Base-by-base conservation (phyloP, 2,113 vertebrate species). In the Cebidichthys violaceus region DNA sequence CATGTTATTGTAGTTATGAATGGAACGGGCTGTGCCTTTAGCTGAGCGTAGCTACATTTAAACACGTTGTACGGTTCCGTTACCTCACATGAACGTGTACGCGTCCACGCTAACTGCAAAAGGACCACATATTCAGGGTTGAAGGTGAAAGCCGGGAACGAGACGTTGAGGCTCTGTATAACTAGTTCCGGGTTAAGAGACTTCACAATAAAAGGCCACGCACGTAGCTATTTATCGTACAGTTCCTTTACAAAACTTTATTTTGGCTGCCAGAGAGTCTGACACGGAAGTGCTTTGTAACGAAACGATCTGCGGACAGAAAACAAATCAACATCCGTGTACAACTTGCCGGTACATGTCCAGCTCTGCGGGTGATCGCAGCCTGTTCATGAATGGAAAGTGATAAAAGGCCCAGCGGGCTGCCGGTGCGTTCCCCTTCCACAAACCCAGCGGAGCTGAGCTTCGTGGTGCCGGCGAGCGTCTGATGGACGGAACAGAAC, bases 341-440 rank as follows among this genome's bases (percentile, higher is more conserved):
- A n/a, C 1, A 41, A 82, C 88, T 66, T 90, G 90, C 27, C 76
- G 35, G 70, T 73, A 89, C 92, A 90, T 90, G 89, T 77, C 73
- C 79, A 1, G n/a, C 13, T 7, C 20, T 15, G 64, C 1, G 31
- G 9, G 7, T 1, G 39, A 10, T n/a, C 0, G 1, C 41, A 8
- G 18, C 9, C 5, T 2, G 24, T 9, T 66, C 41, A 66, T 64
- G 13, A 31, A 1, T 22, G 39, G 27, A 8, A 4, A 29, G 4
- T 72, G 18, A 24, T n/a, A 9, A 29, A 29, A 15, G 43, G 6
- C 3, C 2, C 22, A 3, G 35, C 66, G 35, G 75, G 57, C 20
- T 20, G 24, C n/a, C 33, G n/a, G 4, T 9, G 17, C 4, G 24
- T 0, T 18, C 2, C 17, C 41, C 15, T 15, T 0, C 1, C 7